phyloP scores from a whole-genome alignment of 1,140 invertebrate species.

The Antheraea pernyi region DNA sequence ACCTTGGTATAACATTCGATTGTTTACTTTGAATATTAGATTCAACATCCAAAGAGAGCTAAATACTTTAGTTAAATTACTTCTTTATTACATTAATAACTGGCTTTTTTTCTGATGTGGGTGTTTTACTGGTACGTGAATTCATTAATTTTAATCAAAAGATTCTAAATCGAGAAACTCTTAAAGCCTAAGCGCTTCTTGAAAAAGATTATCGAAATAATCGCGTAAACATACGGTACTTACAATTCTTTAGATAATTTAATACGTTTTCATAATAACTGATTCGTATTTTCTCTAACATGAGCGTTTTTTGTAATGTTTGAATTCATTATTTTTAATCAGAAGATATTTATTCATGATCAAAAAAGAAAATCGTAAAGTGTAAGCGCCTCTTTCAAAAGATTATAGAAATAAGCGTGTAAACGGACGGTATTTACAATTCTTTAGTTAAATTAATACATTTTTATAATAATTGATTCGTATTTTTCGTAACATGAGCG shows the following conservation, averaged over 20 bases:
- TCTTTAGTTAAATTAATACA: no score
- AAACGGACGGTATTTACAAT: no score
- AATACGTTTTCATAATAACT: no score
- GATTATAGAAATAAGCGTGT: no score
- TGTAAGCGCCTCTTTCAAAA: conserved; percentile 2
- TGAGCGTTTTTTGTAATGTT: not conserved
- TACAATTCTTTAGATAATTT: no score
- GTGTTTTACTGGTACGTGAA: not conserved
- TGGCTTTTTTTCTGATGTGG: not conserved
- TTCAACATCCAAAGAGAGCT: not conserved
- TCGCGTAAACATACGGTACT: no score
- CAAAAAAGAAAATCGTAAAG: not conserved
- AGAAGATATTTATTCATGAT: not conserved
- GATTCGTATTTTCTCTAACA: no score
- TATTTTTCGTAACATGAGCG: no score
- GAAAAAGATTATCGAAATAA: no score
- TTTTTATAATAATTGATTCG: no score
- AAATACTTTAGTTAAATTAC: not conserved
- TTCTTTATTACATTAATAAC: not conserved
- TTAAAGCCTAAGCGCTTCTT: conserved; percentile 20
- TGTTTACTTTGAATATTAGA: not conserved
- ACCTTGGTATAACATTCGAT: not conserved
- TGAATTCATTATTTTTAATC: not conserved
- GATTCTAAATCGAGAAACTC: not conserved
- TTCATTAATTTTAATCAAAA: not conserved